Base-by-base conservation (phyloP, 2,888 invertebrate species). In the Cylindroiulus punctatus region DNA sequence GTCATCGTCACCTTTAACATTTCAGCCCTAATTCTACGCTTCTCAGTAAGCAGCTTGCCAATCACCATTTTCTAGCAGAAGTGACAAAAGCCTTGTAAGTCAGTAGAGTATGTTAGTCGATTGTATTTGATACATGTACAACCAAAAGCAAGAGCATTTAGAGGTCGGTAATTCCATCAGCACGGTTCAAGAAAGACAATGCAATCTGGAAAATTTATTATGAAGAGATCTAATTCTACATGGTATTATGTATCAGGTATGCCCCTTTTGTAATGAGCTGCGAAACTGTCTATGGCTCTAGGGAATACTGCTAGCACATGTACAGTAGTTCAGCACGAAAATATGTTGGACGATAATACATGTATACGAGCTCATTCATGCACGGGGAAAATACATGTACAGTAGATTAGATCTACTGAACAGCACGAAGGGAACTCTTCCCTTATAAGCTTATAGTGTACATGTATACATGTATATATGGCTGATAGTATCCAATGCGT, bases 171-270 rank as follows among this genome's bases (percentile, higher is more conserved):
- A 76, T 76, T 76, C 76, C 76, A 76, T 76, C 76, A 76, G 30
- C 26, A 65, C 26, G 65, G 65, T 26, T 65, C 65, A 65, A 26
- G 57, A 65, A 65, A 76, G 26, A 76, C 76, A 76, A 76, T 30
- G 76, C 76, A 76, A 76, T 76, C 76, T 76, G 76, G 76, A 76
- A 76, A 76, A 76, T 30, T 76, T 30, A 76, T 76, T 76, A 76
- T 76, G 76, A 76, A 4, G 76, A 76, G 76, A 76, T 10, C 76
- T 76, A 76, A 76, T 76, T 26, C 76, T 14, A 30, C 76, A 76
- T 30, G 76, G 76, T 76, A 76, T 76, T 76, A 76, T 22, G 76
- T 22, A 76, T 76, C 76, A 76, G 12, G 76, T 30, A 7, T 12
- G 30, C 76, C 76, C 76, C 76, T 30, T 76, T 76, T 26, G 76